Evolutionary conservation across 1,140 invertebrate genomes (phyloP).

Genomic region (Schlechtendalia chinensis): DNA sequence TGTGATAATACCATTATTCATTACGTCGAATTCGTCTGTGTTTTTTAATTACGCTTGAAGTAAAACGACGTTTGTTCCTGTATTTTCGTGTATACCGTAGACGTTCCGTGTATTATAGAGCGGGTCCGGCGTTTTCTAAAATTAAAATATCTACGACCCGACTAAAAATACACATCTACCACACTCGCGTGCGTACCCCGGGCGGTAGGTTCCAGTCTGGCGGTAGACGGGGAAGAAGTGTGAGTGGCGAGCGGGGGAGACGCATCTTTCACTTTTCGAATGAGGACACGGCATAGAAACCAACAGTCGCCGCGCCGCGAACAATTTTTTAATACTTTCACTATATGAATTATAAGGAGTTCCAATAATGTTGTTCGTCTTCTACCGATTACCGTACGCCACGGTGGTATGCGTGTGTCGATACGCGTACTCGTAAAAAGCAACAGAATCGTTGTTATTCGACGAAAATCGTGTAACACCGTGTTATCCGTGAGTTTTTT

Average conservation of each 20-base stretch:
- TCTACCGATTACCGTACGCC: background rate
- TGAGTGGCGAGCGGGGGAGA: background rate
- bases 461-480: too few relatives aligned
- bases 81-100: background rate
- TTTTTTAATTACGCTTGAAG: too few relatives aligned
- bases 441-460: too few relatives aligned
- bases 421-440: background rate
- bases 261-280: constrained; percentile 45
- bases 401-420: background rate
- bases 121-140: constrained; percentile 38
- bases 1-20: too few relatives aligned
- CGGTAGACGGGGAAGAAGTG: background rate
- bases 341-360: constrained; percentile 1
- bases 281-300: constrained; percentile 19
- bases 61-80: too few relatives aligned
- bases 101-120: constrained; percentile 9
- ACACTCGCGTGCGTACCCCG: background rate
- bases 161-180: constrained; percentile 24
- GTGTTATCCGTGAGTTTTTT: too few relatives aligned
- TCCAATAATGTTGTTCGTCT: background rate
- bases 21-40: too few relatives aligned
- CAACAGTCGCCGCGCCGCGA: constrained; percentile 4
- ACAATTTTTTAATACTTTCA: constrained; percentile 25
- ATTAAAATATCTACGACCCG: constrained; percentile 38
- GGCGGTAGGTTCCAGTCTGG: constrained; percentile 6